Evolutionary conservation across 2,797 vertebrate genomes (phyloP), one percentile per base, ranked within the genome.

Genomic region (Xenopus petersii): DNA sequence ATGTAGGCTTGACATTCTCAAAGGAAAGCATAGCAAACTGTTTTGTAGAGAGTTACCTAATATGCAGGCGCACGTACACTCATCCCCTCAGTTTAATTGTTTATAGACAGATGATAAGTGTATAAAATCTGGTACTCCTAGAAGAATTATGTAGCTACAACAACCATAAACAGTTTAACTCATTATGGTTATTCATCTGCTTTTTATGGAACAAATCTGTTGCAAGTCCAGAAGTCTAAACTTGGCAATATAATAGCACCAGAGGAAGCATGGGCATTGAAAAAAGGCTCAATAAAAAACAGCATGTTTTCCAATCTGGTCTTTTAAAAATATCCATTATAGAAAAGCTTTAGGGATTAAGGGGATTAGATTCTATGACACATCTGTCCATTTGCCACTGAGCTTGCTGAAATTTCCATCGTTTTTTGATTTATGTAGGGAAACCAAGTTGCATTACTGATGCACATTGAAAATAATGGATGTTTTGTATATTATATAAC

Each of bases 351-450:
- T 82, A 80, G 81, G 73, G 69, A 80, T 77, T 90, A 82, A 26
- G 77, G 58, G 80, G 83, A 91, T 89, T 89, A 89, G 81, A 82
- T 56, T 24, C 75, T 77, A 79, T 85, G 84, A 87, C 83, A 86
- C 82, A 89, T 87, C 81, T 88, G 83, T 87, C 87, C 90, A 80
- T 72, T 74, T 88, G 81, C 83, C 81, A 86, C 70, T 72, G 82
- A 87, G 81, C 81, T 86, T 59, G 80, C 89, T 84, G 84, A 83
- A 90, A 87, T 83, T 80, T 84, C 81, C 82, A 79, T 83, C 79
- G 80, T 71, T 47, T 73, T 71, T 73, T 74, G 71, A 84, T 76
- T 83, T 82, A 80, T 60, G 79, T 82, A 82, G 80, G 58, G 77
- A 81, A 82, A 79, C 79, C 84, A 74, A 75, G 64, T 72, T 86